Conservation (phyloP, 2,113 vertebrate genomes). For the Picathartes gymnocephalus region DNA sequence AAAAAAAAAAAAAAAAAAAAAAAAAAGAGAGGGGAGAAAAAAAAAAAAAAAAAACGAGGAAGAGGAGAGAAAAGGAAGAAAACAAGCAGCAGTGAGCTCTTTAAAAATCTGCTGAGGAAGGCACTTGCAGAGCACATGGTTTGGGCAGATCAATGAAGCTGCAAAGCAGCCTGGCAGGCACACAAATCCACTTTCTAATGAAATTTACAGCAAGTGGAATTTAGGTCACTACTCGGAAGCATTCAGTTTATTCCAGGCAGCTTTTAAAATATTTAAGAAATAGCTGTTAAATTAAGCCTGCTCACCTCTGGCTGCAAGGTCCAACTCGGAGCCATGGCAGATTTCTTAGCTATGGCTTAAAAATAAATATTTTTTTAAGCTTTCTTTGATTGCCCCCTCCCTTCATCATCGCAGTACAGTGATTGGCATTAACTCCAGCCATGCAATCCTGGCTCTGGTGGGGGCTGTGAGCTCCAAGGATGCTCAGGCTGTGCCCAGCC, state of each 20-base stretch:
- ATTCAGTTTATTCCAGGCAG: slow-evolving; percentile 63
- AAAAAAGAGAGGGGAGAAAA: background rate
- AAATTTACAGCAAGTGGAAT: slow-evolving; percentile 66
- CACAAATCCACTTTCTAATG: slow-evolving; percentile 65
- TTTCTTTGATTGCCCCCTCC: background rate
- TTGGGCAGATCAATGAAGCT: slow-evolving; percentile 51
- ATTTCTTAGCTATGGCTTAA: background rate
- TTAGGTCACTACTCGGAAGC: slow-evolving; percentile 64
- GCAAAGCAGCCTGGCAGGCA: slow-evolving; percentile 47
- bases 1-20: background rate
- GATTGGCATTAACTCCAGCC: background rate
- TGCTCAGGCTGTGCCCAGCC: background rate
- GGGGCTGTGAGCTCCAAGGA: background rate
- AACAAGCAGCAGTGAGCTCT: background rate
- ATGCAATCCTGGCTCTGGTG: background rate
- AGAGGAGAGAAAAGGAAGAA: background rate
- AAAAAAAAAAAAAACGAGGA: background rate
- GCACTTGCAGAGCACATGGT: slow-evolving; percentile 13
- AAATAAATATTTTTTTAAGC: background rate
- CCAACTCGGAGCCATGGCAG: background rate
- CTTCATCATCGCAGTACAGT: background rate
- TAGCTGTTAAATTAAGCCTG: slow-evolving; percentile 35
- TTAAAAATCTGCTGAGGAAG: slow-evolving; percentile 56
- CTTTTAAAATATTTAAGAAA: slow-evolving; percentile 65
- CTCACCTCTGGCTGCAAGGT: background rate